Conservation (phyloP, 2,113 vertebrate genomes). For the Vulpes lagopus region DNA sequence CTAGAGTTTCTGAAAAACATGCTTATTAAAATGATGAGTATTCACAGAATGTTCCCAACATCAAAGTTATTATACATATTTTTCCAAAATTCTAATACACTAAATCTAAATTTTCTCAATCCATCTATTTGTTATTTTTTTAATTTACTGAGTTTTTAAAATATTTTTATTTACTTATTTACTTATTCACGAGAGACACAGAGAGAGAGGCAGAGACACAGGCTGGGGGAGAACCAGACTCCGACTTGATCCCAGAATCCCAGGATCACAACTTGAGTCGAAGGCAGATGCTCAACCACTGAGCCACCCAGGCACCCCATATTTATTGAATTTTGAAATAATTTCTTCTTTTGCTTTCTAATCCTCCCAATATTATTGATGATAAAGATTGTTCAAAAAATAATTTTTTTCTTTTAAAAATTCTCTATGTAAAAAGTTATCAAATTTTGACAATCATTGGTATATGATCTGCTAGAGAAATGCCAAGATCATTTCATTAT, state of each 20-base stretch:
- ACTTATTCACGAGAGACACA: too few species aligned
- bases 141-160: not conserved
- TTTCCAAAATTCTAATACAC: not conserved
- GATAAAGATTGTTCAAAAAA: not conserved
- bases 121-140: not conserved
- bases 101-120: not conserved
- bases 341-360: not conserved
- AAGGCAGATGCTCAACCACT: too few species aligned
- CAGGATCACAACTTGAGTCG: too few species aligned
- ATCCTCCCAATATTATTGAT: not conserved
- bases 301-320: too few species aligned
- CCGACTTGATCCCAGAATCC: too few species aligned
- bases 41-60: not conserved
- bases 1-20: not conserved
- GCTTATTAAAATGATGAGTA: not conserved
- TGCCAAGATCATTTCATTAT: constrained; percentile 63
- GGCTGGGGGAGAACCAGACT: too few species aligned
- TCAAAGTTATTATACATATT: not conserved
- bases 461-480: constrained; percentile 53
- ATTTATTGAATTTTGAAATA: constrained; percentile 2
- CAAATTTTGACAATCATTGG: constrained; percentile 6
- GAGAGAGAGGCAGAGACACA: too few species aligned
- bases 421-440: not conserved
- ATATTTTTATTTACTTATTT: too few species aligned
- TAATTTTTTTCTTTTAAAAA: not conserved